phyloP scores from a whole-genome alignment of 2,888 invertebrate species.

The Polia nebulosa region DNA sequence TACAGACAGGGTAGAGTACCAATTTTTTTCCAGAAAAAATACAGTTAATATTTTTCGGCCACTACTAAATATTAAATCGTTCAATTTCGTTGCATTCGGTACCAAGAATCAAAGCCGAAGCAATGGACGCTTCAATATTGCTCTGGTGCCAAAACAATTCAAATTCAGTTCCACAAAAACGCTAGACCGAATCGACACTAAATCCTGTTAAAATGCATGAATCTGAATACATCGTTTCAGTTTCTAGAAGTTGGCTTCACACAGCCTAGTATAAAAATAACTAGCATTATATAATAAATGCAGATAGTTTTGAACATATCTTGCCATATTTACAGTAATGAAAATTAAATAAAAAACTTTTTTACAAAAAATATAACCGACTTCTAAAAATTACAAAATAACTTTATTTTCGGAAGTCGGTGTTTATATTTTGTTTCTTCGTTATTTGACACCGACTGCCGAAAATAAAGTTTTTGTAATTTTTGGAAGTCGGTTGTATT shows the following conservation, averaged over 20 bases:
- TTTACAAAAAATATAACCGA: too few relatives aligned
- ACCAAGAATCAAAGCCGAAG: conserved; percentile 24
- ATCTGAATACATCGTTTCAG: conserved; percentile 8
- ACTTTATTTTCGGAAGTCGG: too few relatives aligned
- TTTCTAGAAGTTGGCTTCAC: neutral
- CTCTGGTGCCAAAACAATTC: conserved; percentile 52
- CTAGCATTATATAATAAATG: neutral
- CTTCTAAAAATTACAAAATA: too few relatives aligned
- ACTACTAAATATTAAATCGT: neutral
- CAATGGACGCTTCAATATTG: conserved; percentile 25
- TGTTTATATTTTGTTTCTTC: too few relatives aligned
- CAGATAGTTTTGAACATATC: neutral
- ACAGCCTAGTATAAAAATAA: neutral
- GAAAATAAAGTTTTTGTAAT: too few relatives aligned
- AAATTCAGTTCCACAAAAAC: conserved; percentile 39
- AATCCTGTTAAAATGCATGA: conserved; percentile 26
- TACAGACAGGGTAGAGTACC: neutral
- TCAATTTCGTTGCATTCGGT: neutral
- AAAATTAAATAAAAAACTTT: too few relatives aligned
- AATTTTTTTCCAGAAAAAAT: neutral
- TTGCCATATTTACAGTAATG: neutral
- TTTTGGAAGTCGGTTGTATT: too few relatives aligned
- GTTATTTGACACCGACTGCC: too few relatives aligned
- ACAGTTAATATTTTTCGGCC: neutral
- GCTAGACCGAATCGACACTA: neutral